phyloP scores from a whole-genome alignment of 1,140 invertebrate species.

The Neotoxoptera formosana region DNA sequence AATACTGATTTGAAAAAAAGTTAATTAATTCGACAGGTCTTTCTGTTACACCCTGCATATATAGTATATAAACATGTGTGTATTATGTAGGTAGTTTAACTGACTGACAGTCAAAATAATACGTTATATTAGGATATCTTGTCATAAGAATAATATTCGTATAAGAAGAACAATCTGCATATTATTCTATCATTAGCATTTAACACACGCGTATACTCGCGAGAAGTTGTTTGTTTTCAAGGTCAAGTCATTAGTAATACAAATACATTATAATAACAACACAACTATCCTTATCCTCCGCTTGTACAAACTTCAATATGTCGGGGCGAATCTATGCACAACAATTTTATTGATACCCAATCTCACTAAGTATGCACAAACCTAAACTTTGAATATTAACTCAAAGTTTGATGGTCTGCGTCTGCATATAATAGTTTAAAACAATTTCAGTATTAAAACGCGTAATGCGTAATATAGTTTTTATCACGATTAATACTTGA shows the following conservation, averaged over 20 bases:
- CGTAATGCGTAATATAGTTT: no score
- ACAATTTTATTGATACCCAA: not conserved
- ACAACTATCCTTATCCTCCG: not conserved
- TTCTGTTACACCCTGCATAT: no score
- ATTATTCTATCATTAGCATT: not conserved
- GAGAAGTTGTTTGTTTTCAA: not conserved
- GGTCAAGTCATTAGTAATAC: not conserved
- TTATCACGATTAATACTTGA: not conserved
- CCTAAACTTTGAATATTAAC: not conserved
- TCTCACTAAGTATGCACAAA: not conserved
- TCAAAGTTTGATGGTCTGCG: not conserved
- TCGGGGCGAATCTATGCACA: not conserved
- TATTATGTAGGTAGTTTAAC: no score
- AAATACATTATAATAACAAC: slow-evolving; percentile 10
- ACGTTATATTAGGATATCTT: not conserved
- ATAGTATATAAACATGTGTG: no score
- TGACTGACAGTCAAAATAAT: no score
- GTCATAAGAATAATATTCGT: not conserved
- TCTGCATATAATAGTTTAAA: not conserved
- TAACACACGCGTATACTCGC: not conserved
- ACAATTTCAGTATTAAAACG: not conserved
- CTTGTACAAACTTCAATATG: not conserved
- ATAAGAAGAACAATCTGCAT: not conserved
- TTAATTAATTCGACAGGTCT: no score
- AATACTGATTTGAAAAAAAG: no score